These are phyloP conservation scores for Protosalanx chinensis DNA, from an alignment of 2,797 vertebrate genomes.

Conservation along the genomic window DNA sequence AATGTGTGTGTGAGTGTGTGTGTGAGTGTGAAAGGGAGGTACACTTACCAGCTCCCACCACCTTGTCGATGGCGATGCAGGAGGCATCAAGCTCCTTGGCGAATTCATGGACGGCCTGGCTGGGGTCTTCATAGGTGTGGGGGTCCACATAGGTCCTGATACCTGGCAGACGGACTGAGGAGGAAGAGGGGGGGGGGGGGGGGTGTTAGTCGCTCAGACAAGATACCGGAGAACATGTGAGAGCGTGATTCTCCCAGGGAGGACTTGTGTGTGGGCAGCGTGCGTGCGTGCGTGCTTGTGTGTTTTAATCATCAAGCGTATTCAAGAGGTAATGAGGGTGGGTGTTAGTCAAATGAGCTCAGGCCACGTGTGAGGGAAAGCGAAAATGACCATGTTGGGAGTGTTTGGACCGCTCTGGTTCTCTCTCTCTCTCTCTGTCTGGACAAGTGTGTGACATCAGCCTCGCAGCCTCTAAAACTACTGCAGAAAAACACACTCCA, in stretches of 20 bases:
- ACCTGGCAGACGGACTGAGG: constrained; percentile 89
- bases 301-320: no score
- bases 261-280: no score
- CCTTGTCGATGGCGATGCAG: constrained; percentile 94
- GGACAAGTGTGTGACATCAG: neutral
- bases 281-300: no score
- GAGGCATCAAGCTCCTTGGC: constrained; percentile 93
- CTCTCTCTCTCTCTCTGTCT: neutral
- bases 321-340: no score
- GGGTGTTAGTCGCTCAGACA: neutral
- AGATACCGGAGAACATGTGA: neutral
- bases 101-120: constrained; percentile 95
- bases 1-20: neutral
- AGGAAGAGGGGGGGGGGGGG: no score
- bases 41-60: constrained; percentile 93
- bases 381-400: no score
- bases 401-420: no score
- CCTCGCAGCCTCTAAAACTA: neutral
- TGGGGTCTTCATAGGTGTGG: constrained; percentile 96
- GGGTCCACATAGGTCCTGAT: constrained; percentile 95
- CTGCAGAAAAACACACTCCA: constrained; percentile 2
- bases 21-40: neutral
- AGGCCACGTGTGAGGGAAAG: no score
- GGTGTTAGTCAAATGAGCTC: no score
- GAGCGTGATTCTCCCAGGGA: neutral